A percentile compares a stretch with the other conserved stretches of the same genome.
These are phyloP conservation scores for Xylocampa areola DNA, from an alignment of 2,888 invertebrate genomes.

Conservation along the genomic window DNA sequence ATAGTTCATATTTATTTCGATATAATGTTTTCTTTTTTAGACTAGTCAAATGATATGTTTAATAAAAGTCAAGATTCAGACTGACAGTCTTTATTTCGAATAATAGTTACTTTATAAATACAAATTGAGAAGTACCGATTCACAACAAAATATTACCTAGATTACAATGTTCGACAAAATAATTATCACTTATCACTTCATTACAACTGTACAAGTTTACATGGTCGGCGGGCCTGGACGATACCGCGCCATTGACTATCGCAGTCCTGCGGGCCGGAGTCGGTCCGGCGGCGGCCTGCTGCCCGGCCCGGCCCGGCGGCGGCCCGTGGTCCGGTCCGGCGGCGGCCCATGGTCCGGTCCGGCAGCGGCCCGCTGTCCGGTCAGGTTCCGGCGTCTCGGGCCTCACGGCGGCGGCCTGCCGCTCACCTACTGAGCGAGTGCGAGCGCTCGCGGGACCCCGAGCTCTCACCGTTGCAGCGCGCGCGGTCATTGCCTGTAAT, in stretches of 20 bases:
- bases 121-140: constrained; percentile 89
- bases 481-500: constrained; percentile 85
- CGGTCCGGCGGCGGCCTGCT: constrained; percentile 35
- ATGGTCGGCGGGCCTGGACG: constrained; percentile 50
- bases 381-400: constrained; percentile 45
- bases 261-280: constrained; percentile 38
- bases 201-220: constrained; percentile 79
- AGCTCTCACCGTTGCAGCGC: constrained; percentile 79
- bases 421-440: constrained; percentile 93
- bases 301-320: constrained; percentile 15
- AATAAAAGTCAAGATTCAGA: constrained; percentile 70
- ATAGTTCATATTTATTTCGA: no score
- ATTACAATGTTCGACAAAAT: constrained; percentile 85
- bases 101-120: constrained; percentile 87
- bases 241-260: constrained; percentile 52
- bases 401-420: constrained; percentile 65
- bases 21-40: no score
- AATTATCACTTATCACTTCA: constrained; percentile 88
- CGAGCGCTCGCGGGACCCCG: constrained; percentile 82
- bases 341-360: constrained; percentile 53
- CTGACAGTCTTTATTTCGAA: constrained; percentile 88
- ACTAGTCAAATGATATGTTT: background rate
- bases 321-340: constrained; percentile 33
- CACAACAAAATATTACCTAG: constrained; percentile 88
- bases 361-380: constrained; percentile 38